Conservation (phyloP, 2,888 invertebrate genomes). For the Hemithea aestivaria region DNA sequence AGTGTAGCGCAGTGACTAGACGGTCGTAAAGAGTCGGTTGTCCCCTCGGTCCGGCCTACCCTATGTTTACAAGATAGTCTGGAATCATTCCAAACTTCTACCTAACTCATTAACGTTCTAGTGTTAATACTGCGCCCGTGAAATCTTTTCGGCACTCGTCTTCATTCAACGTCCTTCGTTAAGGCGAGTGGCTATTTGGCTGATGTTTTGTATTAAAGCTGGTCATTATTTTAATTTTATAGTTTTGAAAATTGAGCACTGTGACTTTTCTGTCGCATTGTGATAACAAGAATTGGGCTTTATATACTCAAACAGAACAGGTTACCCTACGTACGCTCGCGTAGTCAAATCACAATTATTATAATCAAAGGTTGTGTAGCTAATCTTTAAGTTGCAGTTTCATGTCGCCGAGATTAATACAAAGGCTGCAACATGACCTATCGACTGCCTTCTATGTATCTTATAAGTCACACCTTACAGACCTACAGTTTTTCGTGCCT, state of each 20-base stretch:
- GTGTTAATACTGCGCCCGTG: conserved; percentile 69
- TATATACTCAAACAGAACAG: no score
- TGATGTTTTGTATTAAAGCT: conserved; percentile 43
- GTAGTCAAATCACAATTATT: no score
- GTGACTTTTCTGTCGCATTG: conserved; percentile 8
- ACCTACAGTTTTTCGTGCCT: no score
- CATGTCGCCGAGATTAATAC: no score
- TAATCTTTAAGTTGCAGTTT: no score
- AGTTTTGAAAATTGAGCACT: conserved; percentile 15
- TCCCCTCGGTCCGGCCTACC: conserved; percentile 26
- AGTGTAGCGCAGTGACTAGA: conserved; percentile 25
- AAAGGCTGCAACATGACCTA: no score
- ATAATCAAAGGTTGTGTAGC: no score
- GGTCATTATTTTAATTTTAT: conserved; percentile 35
- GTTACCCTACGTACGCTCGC: no score
- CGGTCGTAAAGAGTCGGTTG: conserved; percentile 21
- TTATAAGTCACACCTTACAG: no score
- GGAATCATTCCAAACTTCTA: conserved; percentile 68
- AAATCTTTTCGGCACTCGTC: conserved; percentile 60
- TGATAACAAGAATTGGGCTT: no score
- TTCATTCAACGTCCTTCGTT: conserved; percentile 70
- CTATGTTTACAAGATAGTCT: conserved; percentile 60
- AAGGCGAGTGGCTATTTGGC: conserved; percentile 68
- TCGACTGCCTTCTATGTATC: no score
- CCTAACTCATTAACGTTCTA: conserved; percentile 62